These are phyloP conservation scores for Drosophila ambigua DNA, from an alignment of 1,140 invertebrate species.

Conservation along the genomic window DNA sequence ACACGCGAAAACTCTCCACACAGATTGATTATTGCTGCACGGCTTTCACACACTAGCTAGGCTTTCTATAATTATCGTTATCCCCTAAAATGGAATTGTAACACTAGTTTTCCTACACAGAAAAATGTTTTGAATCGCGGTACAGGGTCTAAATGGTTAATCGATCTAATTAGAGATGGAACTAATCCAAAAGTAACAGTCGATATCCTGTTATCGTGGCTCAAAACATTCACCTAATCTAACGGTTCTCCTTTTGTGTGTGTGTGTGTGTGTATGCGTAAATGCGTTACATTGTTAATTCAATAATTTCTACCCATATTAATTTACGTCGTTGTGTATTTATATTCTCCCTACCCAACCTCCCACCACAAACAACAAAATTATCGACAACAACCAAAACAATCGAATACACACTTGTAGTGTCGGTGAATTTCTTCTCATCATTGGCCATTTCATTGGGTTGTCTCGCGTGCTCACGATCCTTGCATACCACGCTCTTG, in stretches of 20 bases:
- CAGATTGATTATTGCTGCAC: slow-evolving; percentile 11
- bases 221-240: slow-evolving; percentile 21
- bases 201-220: not conserved
- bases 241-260: slow-evolving; percentile 34
- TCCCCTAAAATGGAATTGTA: slow-evolving; percentile 3
- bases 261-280: slow-evolving; percentile 40
- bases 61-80: slow-evolving; percentile 19
- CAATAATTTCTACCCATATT: slow-evolving; percentile 3
- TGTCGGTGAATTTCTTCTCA: slow-evolving; percentile 77
- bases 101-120: not conserved
- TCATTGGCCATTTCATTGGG: slow-evolving; percentile 83
- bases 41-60: slow-evolving; percentile 16
- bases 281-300: slow-evolving; percentile 9
- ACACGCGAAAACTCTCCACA: not conserved
- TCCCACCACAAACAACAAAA: slow-evolving; percentile 7
- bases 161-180: not conserved
- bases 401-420: slow-evolving; percentile 58
- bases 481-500: slow-evolving; percentile 87
- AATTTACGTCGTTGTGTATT: slow-evolving; percentile 17
- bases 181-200: not conserved
- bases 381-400: slow-evolving; percentile 16
- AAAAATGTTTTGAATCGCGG: slow-evolving; percentile 2
- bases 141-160: not conserved
- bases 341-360: slow-evolving; percentile 5
- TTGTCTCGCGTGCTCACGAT: slow-evolving; percentile 71